Evolutionary conservation across 2,888 invertebrate species (phyloP).

Genomic region (Smittia aterrima): DNA sequence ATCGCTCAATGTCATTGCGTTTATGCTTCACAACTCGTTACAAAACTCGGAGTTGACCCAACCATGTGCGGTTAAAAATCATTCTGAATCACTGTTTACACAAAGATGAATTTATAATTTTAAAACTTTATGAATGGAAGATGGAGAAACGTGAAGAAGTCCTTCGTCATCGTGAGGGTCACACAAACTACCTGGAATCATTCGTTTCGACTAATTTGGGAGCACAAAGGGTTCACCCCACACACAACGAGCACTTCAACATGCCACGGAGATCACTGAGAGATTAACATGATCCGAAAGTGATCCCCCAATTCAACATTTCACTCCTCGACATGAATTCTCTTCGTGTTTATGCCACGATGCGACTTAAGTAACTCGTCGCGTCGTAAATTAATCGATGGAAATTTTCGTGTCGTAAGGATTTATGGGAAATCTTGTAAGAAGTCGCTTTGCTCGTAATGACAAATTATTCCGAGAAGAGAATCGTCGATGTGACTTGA

Average conservation of each 20-base stretch:
- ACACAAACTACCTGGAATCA: conserved; percentile 18
- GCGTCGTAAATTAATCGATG: not conserved
- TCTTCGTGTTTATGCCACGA: not conserved
- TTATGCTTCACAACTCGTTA: too few relatives aligned
- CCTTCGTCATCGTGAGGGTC: not conserved
- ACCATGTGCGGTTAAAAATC: too few relatives aligned
- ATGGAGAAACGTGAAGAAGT: not conserved
- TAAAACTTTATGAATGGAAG: not conserved
- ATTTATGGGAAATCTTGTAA: conserved; percentile 24
- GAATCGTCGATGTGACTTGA: too few relatives aligned
- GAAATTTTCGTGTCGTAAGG: not conserved
- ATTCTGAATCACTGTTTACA: conserved; percentile 14
- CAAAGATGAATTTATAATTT: conserved; percentile 27
- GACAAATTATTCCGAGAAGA: too few relatives aligned
- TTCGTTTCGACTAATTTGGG: not conserved
- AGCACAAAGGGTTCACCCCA: not conserved
- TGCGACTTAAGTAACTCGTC: not conserved
- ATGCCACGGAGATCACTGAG: not conserved
- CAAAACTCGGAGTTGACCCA: too few relatives aligned
- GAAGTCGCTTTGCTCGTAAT: not conserved
- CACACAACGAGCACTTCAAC: not conserved
- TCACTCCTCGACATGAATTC: not conserved
- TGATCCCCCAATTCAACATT: not conserved
- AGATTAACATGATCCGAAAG: conserved; percentile 7
- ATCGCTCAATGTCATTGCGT: too few relatives aligned